Evolutionary conservation across 2,888 invertebrate species (phyloP), one percentile per base, ranked within the genome.

Genomic region (Cepaea hortensis): DNA sequence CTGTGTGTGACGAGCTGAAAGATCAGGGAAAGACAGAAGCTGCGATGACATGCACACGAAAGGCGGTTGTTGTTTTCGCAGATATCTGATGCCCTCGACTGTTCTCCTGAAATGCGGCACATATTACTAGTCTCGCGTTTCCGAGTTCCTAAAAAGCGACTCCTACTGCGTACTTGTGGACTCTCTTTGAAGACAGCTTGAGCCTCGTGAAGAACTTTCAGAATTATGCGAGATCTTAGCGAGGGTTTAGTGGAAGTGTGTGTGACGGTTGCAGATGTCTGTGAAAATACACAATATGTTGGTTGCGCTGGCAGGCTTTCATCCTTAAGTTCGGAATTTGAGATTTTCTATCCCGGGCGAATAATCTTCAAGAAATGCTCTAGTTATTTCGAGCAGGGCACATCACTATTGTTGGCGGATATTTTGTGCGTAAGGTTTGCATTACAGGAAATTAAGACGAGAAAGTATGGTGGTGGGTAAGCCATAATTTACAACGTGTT

Each of bases 1-100:
- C 55, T 76, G 76, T 76, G 62, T 3, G 23, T 79, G 61, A n/a
- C 61, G 55, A 62, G 62, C 62, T 4, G 1, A 13, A 23, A 18
- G n/a, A 68, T 35, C 48, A 23, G 35, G 18, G 55, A 6, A 18
- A 72, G 72, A 72, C 35, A 82, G 50, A 72, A 50, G 72, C 55
- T 5, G 70, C n/a, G 70, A 70, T 55, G 82, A 72, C 50, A 55
- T 55, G n/a, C 23, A 72, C 15, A 23, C 73, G 23, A 73, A 61
- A 55, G 61, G 50, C 3, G 15, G 7, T 55, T 61, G 83, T 83
- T 83, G 35, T 72, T 62, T 15, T 65, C 23, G 3, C 18, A 46
- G 83, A 73, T 83, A 83, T 73, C 65, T 81, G 81, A 70, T 70
- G 81, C 70, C 65, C n/a, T 50, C 20, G 20, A 11, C 48, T 81